phyloP scores from a whole-genome alignment of 2,797 vertebrate species.

The Tapera naevia region DNA sequence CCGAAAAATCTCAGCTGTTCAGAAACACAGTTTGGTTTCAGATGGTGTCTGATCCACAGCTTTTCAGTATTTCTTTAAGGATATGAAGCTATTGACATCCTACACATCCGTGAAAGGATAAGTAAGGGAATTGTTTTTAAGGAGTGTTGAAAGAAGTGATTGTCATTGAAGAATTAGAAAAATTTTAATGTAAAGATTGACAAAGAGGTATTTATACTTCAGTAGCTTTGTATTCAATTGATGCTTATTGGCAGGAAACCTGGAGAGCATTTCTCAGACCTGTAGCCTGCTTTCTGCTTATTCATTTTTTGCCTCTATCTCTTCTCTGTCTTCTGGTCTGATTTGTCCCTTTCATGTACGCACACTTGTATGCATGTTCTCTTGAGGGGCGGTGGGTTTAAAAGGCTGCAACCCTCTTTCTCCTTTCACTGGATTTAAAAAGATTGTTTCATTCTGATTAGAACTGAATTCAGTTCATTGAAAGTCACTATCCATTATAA shows the following conservation, averaged over 20 bases:
- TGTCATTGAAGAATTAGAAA: constrained; percentile 64
- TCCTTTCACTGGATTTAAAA: constrained; percentile 1
- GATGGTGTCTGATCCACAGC: constrained; percentile 25
- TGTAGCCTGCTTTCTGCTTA: background rate
- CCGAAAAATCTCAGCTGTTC: background rate
- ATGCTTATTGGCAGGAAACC: constrained; percentile 56
- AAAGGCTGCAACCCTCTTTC: background rate
- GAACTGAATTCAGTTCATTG: background rate
- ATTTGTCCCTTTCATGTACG: background rate
- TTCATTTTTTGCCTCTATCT: background rate
- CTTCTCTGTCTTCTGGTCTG: background rate
- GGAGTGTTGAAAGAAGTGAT: constrained; percentile 67
- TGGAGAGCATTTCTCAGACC: constrained; percentile 2
- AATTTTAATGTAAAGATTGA: constrained; percentile 65
- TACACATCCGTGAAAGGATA: constrained; percentile 32
- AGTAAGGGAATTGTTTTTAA: constrained; percentile 73
- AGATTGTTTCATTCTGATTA: background rate
- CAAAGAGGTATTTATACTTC: constrained; percentile 61
- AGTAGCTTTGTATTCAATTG: constrained; percentile 45
- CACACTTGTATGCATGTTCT: background rate
- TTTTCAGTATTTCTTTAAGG: constrained; percentile 48
- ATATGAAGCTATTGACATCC: constrained; percentile 60
- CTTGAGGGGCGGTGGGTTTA: background rate
- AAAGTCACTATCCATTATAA: constrained; percentile 12
- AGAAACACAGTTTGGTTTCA: constrained; percentile 6